These are phyloP conservation scores for Charina bottae DNA, from an alignment of 2,113 vertebrate genomes.

Conservation along the genomic window DNA sequence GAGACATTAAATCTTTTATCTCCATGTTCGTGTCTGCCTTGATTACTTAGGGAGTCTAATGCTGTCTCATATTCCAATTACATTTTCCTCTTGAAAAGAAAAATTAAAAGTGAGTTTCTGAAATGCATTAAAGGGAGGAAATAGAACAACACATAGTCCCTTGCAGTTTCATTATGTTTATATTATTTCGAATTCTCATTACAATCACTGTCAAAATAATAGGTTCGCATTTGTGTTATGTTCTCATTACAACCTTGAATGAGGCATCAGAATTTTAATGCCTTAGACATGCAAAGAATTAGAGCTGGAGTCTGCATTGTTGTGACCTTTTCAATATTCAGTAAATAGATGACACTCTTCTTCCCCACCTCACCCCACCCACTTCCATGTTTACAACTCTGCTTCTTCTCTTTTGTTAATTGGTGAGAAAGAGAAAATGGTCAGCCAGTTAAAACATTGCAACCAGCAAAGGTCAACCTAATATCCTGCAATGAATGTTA, in stretches of 20 bases:
- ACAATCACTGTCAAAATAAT: constrained; percentile 70
- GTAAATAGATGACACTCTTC: constrained; percentile 41
- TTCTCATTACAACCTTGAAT: constrained; percentile 65
- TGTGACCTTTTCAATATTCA: constrained; percentile 75
- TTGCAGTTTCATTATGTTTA: constrained; percentile 58
- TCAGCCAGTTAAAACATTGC: constrained; percentile 17
- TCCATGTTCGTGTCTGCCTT: neutral
- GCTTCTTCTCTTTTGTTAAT: constrained; percentile 36
- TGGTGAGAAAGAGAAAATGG: constrained; percentile 28
- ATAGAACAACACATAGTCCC: constrained; percentile 31
- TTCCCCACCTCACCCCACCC: constrained; percentile 22
- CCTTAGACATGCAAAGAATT: constrained; percentile 65
- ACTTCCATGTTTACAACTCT: constrained; percentile 46
- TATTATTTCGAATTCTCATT: constrained; percentile 66
- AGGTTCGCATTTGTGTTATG: constrained; percentile 61
- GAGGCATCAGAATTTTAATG: constrained; percentile 67
- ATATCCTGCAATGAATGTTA: neutral
- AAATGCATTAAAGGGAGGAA: constrained; percentile 6
- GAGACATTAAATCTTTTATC: constrained; percentile 9
- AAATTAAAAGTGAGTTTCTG: constrained; percentile 42
- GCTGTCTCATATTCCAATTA: constrained; percentile 6
- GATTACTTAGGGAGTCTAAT: constrained; percentile 34
- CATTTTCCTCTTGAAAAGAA: constrained; percentile 29
- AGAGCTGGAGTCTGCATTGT: constrained; percentile 37
- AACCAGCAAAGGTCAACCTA: constrained; percentile 28